Percentiles rank a stretch among this genome's conserved stretches.
Evolutionary conservation across 2,113 vertebrate species (phyloP).

Genomic region (Recurvirostra avosetta): DNA sequence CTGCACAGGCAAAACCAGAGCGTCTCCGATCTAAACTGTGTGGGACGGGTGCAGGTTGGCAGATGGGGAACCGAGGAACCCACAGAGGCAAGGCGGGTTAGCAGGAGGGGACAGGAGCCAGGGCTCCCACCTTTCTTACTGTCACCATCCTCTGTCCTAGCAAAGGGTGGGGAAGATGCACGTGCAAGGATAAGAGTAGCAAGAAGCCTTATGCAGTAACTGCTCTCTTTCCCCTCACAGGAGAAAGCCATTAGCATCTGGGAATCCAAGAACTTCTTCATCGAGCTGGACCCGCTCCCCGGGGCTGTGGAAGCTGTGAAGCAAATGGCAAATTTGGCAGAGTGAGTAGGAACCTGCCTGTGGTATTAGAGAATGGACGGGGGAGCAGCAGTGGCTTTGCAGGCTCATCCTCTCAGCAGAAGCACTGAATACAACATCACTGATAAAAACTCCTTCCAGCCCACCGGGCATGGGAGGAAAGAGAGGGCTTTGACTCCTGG

Average conservation of each 20-base stretch:
- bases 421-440: background rate
- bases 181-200: background rate
- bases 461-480: background rate
- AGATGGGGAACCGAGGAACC: background rate
- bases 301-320: slow-evolving; percentile 92
- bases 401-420: background rate
- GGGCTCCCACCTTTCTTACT: background rate
- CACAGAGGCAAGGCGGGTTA: background rate
- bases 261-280: slow-evolving; percentile 93
- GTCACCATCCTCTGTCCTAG: background rate
- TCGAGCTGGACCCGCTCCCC: slow-evolving; percentile 88
- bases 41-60: background rate
- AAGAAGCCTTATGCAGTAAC: background rate
- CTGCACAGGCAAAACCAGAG: background rate
- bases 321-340: slow-evolving; percentile 88
- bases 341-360: slow-evolving; percentile 71
- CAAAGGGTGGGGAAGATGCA: background rate
- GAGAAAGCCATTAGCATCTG: slow-evolving; percentile 95
- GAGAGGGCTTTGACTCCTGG: background rate
- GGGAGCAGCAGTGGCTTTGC: background rate
- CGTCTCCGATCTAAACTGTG: background rate
- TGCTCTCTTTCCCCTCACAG: slow-evolving; percentile 59
- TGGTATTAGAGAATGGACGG: accelerated
- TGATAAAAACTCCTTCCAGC: background rate
- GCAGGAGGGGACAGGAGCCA: background rate